Evolutionary conservation across 1,140 invertebrate species (phyloP), one percentile per base, ranked within the genome.

Genomic region (Apolygus lucorum): DNA sequence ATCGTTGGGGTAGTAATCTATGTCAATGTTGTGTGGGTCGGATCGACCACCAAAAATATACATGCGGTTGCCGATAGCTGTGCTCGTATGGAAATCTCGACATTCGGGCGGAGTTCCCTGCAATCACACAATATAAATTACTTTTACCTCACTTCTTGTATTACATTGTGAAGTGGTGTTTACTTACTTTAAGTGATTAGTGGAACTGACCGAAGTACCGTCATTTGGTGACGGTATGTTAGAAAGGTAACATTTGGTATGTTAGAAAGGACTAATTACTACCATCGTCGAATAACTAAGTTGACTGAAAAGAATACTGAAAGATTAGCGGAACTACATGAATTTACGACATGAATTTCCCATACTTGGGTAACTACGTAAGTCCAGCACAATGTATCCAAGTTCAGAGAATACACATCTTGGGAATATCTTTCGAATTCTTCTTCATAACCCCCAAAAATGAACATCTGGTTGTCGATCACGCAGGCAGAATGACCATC

Each of bases 401-500:
- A 83, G 80, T 93, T 84, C 22, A 94, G 80, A 25, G 82, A 82
- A 78, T 89, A 89, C 1, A 93, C 85, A 73, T 91, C 88, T 78
- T 91, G 86, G 24, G 89, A 88, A 79, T 93, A 95, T 71, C 86
- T 81, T 73, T 92, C 88, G 59, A 85, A 84, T 27, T 86, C 83
- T 74, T 92, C 91, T 79, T 90, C 86, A 79, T 87, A 95, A 2
- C 93, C 93, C 25, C 92, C 94, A 82, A 94, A 96, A 68, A 96
- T 88, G 75, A 88, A 93, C 93, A 96, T 96, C 74, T 84, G 85
- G 74, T 91, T 81, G 69, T 83, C 82, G 70, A 92, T 87, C 8
- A 95, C 81, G 77, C 91, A 92, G 1, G 93, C 92, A 17, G 91
- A 89, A 79, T 96, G 94, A 0, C 94, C 94, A 82, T 96, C 94